A percentile compares a stretch with the other conserved stretches of the same genome.
Evolutionary conservation across 2,797 vertebrate species (phyloP).

Genomic region (Enoplosus armatus): DNA sequence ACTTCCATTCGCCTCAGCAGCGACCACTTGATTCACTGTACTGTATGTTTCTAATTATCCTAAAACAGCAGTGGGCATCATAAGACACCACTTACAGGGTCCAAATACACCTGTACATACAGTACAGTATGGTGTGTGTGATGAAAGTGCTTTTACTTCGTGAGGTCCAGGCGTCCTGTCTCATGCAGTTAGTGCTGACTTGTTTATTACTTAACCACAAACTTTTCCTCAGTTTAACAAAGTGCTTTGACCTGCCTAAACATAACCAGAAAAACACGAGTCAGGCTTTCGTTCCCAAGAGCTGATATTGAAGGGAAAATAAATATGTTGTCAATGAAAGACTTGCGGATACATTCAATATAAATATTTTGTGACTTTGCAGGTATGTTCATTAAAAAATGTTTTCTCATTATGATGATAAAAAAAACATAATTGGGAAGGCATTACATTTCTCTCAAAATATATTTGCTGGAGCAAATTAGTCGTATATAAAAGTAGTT

Average conservation of each 20-base stretch:
- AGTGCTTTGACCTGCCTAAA: background rate
- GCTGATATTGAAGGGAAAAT: background rate
- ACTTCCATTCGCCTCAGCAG: conserved; percentile 20
- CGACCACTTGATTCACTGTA: conserved; percentile 36
- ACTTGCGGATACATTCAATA: background rate
- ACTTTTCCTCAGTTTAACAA: background rate
- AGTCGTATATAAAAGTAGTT: background rate
- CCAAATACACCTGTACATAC: background rate
- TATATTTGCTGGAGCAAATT: background rate
- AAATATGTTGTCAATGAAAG: background rate
- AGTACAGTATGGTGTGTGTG: background rate
- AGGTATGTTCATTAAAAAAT: background rate
- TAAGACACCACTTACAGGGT: conserved; percentile 48
- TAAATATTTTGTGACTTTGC: background rate
- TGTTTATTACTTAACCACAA: background rate
- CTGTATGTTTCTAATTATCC: conserved; percentile 47
- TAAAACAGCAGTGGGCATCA: conserved; percentile 40
- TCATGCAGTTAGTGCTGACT: background rate
- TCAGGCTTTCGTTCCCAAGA: background rate
- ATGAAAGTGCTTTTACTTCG: background rate
- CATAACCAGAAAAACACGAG: background rate
- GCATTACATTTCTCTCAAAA: background rate
- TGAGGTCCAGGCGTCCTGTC: background rate
- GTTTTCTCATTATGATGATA: background rate
- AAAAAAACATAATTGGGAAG: background rate